phyloP scores from a whole-genome alignment of 2,113 vertebrate genomes.

The Psettodes erumei region DNA sequence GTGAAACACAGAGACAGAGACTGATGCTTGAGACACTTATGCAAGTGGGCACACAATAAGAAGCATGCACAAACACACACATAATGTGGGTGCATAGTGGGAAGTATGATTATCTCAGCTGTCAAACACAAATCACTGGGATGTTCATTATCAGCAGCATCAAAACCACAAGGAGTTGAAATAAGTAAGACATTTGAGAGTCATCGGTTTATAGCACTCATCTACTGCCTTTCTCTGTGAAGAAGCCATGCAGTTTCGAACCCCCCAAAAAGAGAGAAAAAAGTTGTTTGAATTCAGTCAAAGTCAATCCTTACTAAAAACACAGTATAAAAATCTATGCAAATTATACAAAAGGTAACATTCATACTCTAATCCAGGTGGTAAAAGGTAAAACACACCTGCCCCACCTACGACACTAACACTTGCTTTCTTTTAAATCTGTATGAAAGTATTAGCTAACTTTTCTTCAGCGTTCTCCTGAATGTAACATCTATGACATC shows the following conservation, averaged over 20 bases:
- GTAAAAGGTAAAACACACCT: background rate
- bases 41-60: background rate
- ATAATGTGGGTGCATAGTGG: background rate
- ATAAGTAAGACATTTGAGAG: background rate
- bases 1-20: conserved; percentile 10
- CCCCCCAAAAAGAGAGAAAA: background rate
- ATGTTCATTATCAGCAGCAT: background rate
- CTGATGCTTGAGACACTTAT: background rate
- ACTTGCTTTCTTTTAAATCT: background rate
- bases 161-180: background rate
- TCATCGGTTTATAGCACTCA: background rate
- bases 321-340: background rate
- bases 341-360: background rate
- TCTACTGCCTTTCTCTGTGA: background rate
- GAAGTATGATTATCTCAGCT: conserved; percentile 7
- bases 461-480: background rate
- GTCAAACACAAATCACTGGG: conserved; percentile 32
- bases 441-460: background rate
- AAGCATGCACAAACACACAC: background rate
- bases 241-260: background rate
- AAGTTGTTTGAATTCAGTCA: too few species aligned
- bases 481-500: background rate
- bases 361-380: too few species aligned
- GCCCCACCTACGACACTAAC: background rate
- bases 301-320: background rate